A percentile compares a stretch with the other conserved stretches of the same genome.
Evolutionary conservation across 2,113 vertebrate species (phyloP).

Genomic region (Phoxinus phoxinus): DNA sequence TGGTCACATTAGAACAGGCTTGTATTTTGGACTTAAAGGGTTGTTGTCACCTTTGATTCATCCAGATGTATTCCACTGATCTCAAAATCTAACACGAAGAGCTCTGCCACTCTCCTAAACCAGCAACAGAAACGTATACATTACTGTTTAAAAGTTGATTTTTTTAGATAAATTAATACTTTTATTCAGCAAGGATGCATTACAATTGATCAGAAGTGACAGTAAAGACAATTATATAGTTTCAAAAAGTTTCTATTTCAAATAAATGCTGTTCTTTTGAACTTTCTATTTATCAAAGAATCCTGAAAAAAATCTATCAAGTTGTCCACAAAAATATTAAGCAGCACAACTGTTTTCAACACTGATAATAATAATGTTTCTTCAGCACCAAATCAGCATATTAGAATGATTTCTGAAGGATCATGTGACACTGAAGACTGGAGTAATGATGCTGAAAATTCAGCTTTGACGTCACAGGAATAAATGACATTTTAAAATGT

Average conservation of each 20-base stretch:
- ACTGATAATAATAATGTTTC: not conserved
- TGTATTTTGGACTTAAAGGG: not conserved
- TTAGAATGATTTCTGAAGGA: not conserved
- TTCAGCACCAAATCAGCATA: not conserved
- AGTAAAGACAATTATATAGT: not conserved
- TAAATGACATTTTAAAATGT: not conserved
- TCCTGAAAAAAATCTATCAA: not conserved
- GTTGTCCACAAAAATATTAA: too few relatives aligned
- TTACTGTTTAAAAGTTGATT: too few relatives aligned
- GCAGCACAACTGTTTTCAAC: not conserved
- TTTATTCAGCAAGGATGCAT: not conserved
- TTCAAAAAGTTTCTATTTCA: not conserved
- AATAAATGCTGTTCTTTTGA: too few relatives aligned
- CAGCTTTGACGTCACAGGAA: not conserved
- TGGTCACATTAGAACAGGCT: not conserved
- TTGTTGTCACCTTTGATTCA: constrained; percentile 80
- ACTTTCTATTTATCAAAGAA: not conserved
- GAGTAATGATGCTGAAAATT: not conserved
- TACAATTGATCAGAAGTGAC: not conserved
- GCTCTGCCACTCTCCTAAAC: constrained; percentile 89
- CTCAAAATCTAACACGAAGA: constrained; percentile 98
- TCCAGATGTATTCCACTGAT: constrained; percentile 98
- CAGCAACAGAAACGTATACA: constrained; percentile 57
- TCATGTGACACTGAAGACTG: not conserved
- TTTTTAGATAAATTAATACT: constrained; percentile 11